Evolutionary conservation across 2,113 vertebrate genomes (phyloP).

Genomic region (Nibea albiflora): DNA sequence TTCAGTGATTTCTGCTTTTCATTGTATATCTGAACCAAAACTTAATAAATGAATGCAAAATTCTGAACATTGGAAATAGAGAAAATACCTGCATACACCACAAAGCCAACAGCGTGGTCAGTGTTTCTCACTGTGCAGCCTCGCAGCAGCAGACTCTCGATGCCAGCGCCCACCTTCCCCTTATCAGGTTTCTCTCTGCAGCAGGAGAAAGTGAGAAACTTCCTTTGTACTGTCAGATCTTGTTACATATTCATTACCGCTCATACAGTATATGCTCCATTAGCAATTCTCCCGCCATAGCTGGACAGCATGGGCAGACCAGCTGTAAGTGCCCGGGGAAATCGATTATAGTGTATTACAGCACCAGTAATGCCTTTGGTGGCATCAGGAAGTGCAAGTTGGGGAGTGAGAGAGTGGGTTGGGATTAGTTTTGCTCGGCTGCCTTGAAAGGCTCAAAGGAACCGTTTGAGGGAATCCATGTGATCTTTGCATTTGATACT

Average conservation of each 20-base stretch:
- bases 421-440: slow-evolving; percentile 69
- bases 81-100: slow-evolving; percentile 92
- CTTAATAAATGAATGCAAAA: no score
- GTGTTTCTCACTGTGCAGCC: slow-evolving; percentile 96
- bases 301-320: slow-evolving; percentile 50
- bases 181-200: slow-evolving; percentile 89
- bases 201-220: slow-evolving; percentile 61
- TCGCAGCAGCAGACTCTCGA: slow-evolving; percentile 92
- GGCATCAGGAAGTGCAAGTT: slow-evolving; percentile 59
- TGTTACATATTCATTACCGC: slow-evolving; percentile 70
- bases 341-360: slow-evolving; percentile 75
- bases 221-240: slow-evolving; percentile 67
- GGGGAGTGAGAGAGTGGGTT: slow-evolving; percentile 30
- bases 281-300: slow-evolving; percentile 56
- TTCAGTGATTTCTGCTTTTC: no score
- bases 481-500: slow-evolving; percentile 72
- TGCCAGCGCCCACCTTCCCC: slow-evolving; percentile 86
- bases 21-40: no score
- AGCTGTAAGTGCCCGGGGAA: slow-evolving; percentile 62
- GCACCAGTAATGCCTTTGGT: slow-evolving; percentile 57
- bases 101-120: slow-evolving; percentile 91
- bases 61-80: neutral
- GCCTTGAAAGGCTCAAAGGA: slow-evolving; percentile 49
- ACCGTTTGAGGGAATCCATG: slow-evolving; percentile 41
- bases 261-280: slow-evolving; percentile 53